These are phyloP conservation scores for Siniperca undulata DNA, from an alignment of 2,797 vertebrate species.

Conservation along the genomic window DNA sequence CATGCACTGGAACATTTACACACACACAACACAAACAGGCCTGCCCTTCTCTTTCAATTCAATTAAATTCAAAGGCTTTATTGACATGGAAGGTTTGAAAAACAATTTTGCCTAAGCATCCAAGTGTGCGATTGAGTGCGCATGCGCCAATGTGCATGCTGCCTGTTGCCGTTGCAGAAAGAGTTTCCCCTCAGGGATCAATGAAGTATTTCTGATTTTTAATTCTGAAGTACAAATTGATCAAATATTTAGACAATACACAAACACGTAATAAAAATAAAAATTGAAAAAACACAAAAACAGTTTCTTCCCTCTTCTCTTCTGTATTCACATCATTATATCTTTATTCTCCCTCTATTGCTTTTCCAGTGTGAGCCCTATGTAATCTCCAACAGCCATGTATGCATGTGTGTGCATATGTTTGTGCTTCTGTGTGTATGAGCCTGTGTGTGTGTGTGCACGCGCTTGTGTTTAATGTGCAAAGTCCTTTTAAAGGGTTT, in stretches of 20 bases:
- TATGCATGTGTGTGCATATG: conserved; percentile 7
- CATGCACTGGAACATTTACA: conserved; percentile 2
- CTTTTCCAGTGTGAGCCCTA: conserved; percentile 34
- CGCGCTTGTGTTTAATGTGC: conserved; percentile 39
- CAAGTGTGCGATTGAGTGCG: too few relatives aligned
- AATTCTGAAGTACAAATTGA: too few relatives aligned
- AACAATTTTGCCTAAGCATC: too few relatives aligned
- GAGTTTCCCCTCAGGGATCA: too few relatives aligned
- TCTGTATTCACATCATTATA: conserved; percentile 15
- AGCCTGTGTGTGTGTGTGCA: background rate
- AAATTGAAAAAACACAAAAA: too few relatives aligned
- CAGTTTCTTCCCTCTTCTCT: background rate
- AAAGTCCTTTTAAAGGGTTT: conserved; percentile 62
- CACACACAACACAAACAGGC: conserved; percentile 7
- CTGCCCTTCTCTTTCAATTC: background rate
- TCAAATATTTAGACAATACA: too few relatives aligned
- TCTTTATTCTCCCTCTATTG: conserved; percentile 17
- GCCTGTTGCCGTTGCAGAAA: too few relatives aligned
- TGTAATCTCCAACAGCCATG: conserved; percentile 33
- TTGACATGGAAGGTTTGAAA: too few relatives aligned
- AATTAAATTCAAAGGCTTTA: too few relatives aligned
- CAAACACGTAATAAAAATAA: too few relatives aligned
- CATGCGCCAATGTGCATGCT: too few relatives aligned
- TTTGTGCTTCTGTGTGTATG: conserved; percentile 14
- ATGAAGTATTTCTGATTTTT: too few relatives aligned